Evolutionary conservation across 2,113 vertebrate genomes (phyloP).

Genomic region (Setophaga coronata): DNA sequence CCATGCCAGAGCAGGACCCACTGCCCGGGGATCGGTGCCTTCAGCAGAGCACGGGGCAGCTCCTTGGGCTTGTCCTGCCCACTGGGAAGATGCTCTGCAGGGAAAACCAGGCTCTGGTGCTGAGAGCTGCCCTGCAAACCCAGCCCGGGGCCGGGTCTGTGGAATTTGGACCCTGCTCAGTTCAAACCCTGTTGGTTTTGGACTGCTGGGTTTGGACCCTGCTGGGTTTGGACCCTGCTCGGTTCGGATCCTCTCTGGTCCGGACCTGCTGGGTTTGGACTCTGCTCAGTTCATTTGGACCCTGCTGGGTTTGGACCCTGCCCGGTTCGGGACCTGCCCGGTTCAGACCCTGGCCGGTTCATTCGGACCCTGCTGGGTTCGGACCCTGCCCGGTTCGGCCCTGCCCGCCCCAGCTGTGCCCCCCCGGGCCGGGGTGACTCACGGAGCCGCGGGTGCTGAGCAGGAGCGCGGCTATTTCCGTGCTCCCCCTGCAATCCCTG

Average conservation of each 20-base stretch:
- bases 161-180: neutral
- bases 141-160: neutral
- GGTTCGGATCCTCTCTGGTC: too few relatives aligned
- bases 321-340: too few relatives aligned
- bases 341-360: neutral
- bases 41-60: accelerated
- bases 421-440: neutral
- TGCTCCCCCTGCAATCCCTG: neutral
- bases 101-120: neutral
- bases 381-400: too few relatives aligned
- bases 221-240: too few relatives aligned
- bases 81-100: accelerated
- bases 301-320: too few relatives aligned
- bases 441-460: neutral
- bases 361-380: too few relatives aligned
- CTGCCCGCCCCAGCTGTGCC: neutral
- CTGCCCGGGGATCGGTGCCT: neutral
- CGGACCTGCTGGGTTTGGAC: too few relatives aligned
- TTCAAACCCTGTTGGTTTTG: too few relatives aligned
- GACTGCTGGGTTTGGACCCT: too few relatives aligned
- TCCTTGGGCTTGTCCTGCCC: accelerated
- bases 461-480: neutral
- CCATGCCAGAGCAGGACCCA: accelerated
- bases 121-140: accelerated
- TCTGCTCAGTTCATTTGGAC: too few relatives aligned